A percentile compares a stretch with the other conserved stretches of the same genome.
phyloP scores from a whole-genome alignment of 2,113 vertebrate genomes.

The Halcyon malimbica region DNA sequence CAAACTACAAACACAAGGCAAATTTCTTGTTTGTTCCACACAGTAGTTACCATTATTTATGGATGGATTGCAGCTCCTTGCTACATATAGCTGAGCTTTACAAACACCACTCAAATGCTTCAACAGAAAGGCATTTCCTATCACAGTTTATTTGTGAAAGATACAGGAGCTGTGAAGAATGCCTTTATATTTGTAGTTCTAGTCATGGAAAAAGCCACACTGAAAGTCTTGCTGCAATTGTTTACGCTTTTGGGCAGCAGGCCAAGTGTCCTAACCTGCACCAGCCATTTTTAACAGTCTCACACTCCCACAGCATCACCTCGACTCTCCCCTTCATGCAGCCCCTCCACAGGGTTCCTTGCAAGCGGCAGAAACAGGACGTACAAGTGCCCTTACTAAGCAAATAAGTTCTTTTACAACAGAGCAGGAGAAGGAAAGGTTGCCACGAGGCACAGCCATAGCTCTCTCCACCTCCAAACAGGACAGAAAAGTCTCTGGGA shows the following conservation, averaged over 20 bases:
- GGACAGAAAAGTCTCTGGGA: background rate
- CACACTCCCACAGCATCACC: background rate
- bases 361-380: background rate
- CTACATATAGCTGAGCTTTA: background rate
- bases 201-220: background rate
- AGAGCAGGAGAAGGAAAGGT: background rate
- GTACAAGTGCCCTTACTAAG: rapidly evolving
- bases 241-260: background rate
- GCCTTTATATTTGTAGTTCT: background rate
- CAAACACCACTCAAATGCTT: background rate
- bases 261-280: background rate
- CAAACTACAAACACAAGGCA: background rate
- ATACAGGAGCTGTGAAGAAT: background rate
- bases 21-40: background rate
- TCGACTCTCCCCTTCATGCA: background rate
- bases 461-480: background rate
- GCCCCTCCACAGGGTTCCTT: background rate
- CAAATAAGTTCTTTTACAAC: background rate
- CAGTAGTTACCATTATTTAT: background rate
- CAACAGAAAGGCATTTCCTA: background rate
- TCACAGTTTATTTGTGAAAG: background rate
- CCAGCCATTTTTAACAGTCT: background rate
- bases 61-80: background rate
- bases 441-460: background rate
- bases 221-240: background rate